Base-by-base conservation (phyloP, 2,888 invertebrate genomes). In the Himalopsyche tibetana region DNA sequence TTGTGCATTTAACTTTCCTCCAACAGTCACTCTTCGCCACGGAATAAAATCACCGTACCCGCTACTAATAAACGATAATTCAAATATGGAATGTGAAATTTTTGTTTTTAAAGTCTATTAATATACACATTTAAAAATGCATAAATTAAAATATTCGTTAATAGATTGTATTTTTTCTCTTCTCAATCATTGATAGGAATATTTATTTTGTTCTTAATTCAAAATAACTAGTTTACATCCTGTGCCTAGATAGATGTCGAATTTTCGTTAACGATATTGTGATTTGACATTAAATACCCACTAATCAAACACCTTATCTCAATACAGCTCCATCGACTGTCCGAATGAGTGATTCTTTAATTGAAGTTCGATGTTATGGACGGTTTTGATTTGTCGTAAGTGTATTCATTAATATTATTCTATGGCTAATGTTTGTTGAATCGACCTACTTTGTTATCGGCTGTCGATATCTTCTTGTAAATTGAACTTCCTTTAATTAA, bases 251-350 rank as follows among this genome's bases (percentile, higher is more conserved):
- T 38, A 36, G 9, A 28, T 36, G 74, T 38, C 28, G 36, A 74
- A 74, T 74, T 74, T 74, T 74, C 74, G 12, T 36, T 74, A 74
- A 74, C 74, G 74, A 74, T 36, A 74, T 74, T 74, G 38, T 36
- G 11, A 74, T 36, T 74, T 74, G 74, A 74, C 74, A 69, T 74
- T 36, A 74, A 74, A 28, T 74, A 74, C 12, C 1, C 38, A 74
- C 74, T 74, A 74, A 28, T 74, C 74, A 36, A 36, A 36, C 36
- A 15, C 74, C 28, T 74, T 74, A 74, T 74, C 74, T 74, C 19
- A 63, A 51, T 28, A 63, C 63, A 28, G 63, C 63, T 12, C 74
- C 38, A 74, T 74, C 74, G 36, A 38, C 9, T 74, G 74, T 74
- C 74, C 15, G 15, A 15, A 15, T 51, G 51, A 51, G 51, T 51